Percentiles rank a stretch among this genome's conserved stretches.
phyloP scores from a whole-genome alignment of 2,797 vertebrate species.

The Pseudomugil tenellus region DNA sequence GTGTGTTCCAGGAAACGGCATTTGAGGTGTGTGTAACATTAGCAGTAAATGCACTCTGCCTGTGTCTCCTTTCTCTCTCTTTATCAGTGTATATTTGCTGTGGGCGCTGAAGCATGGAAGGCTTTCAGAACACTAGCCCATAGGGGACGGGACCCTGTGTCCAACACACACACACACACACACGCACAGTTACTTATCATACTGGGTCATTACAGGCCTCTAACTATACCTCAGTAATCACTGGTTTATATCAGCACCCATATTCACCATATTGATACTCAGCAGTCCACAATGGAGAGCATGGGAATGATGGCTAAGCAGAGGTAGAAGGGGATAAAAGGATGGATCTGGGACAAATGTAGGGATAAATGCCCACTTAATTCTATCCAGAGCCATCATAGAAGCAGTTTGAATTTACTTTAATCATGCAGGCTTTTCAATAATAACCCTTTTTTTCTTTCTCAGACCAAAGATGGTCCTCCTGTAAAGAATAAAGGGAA shows the following conservation, averaged over 20 bases:
- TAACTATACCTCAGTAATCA: constrained; percentile 75
- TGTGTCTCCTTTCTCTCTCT: constrained; percentile 72
- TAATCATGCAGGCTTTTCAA: constrained; percentile 2
- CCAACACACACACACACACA: constrained; percentile 52
- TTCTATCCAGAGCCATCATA: constrained; percentile 5
- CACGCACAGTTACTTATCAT: constrained; percentile 70
- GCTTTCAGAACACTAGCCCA: constrained; percentile 83
- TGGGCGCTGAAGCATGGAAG: constrained; percentile 82
- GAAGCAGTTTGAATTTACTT: not conserved
- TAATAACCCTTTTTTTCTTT: constrained; percentile 15
- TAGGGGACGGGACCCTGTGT: constrained; percentile 75
- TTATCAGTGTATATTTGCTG: constrained; percentile 86
- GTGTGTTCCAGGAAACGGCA: constrained; percentile 34
- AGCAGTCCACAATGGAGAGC: constrained; percentile 52
- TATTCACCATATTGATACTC: constrained; percentile 66
- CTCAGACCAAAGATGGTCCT: constrained; percentile 68
- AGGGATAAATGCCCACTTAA: constrained; percentile 26
- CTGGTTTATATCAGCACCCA: constrained; percentile 65
- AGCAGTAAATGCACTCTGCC: constrained; percentile 72
- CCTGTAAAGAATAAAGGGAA: constrained; percentile 32
- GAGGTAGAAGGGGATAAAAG: not conserved
- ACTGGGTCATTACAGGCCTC: constrained; percentile 78
- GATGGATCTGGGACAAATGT: constrained; percentile 24
- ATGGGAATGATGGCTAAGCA: constrained; percentile 61
- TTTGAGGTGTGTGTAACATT: constrained; percentile 57